Evolutionary conservation across 2,888 invertebrate genomes (phyloP), one percentile per base, ranked within the genome.

Genomic region (Gibbula magus): DNA sequence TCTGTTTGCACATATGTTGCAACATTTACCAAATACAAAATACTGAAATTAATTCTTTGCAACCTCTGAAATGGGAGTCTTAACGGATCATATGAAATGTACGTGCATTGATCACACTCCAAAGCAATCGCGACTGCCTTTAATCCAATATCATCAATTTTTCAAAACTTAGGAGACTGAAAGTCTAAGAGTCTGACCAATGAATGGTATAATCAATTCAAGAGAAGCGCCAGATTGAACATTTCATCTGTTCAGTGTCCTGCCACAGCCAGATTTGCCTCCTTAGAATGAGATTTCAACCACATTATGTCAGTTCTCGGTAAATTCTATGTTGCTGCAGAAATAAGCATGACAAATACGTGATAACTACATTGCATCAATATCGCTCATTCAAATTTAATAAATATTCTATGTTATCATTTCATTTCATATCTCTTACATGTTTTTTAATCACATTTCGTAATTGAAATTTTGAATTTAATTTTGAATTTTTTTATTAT

Each of bases 91-190:
- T 70, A 70, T 70, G 70, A 70, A 70, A 70, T 70, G 70, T 70
- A 70, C 70, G 20, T 70, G 32, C 35, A 70, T 39, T 70, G 70
- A 70, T 70, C 20, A 70, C n/a, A n/a, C 35, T 70, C 35, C 35
- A 70, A 18, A 61, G 29, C 29, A 25, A 29, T 29, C n/a, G 29
- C 29, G 39, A 70, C 39, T 25, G 32, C 70, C 70, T 70, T 70
- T 70, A 70, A 70, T 70, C 35, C 70, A 70, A 70, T 70, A 70
- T 70, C 70, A 70, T 70, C 70, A 70, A 70, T 70, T 70, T 70
- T 70, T 70, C 66, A 70, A 70, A 70, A 70, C 35, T 35, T 70
- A 70, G 70, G 70, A 20, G 70, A 70, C 70, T 70, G 20, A 18
- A 70, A 70, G 70, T 70, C 70, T 70, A 32, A 35, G 70, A 70